Evolutionary conservation across 2,888 invertebrate genomes (phyloP).

Genomic region (Acleris emargana): DNA sequence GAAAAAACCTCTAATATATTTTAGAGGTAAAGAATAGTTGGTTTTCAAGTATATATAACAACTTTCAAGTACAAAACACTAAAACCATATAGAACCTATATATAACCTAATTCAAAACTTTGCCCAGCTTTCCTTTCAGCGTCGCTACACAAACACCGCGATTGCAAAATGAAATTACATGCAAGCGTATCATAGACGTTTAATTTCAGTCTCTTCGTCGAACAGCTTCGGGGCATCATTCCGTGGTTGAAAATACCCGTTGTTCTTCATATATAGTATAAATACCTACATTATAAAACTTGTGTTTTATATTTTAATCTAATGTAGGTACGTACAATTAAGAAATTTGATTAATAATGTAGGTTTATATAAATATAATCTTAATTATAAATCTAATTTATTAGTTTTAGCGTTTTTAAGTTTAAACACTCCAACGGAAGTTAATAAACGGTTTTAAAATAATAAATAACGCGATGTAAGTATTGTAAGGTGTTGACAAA

Average conservation of each 20-base stretch:
- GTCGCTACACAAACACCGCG: conserved; percentile 43
- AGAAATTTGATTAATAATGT: no score
- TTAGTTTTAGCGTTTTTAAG: no score
- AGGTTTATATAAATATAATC: no score
- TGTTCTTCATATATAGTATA: conserved; percentile 5
- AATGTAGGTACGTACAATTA: no score
- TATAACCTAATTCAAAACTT: background rate
- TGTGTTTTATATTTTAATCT: conserved; percentile 14
- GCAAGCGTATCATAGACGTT: conserved; percentile 60
- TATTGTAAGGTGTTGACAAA: no score
- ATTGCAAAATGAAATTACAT: conserved; percentile 56
- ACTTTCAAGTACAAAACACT: background rate
- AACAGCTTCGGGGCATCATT: conserved; percentile 47
- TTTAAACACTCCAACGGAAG: no score
- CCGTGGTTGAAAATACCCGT: conserved; percentile 46
- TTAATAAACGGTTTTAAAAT: no score
- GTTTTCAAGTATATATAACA: no score
- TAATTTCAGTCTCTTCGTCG: conserved; percentile 59
- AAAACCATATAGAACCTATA: conserved; percentile 4
- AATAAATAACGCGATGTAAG: no score
- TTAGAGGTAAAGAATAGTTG: no score
- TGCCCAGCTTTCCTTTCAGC: conserved; percentile 10
- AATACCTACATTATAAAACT: conserved; percentile 15
- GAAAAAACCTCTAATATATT: no score
- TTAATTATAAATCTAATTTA: no score